Evolutionary conservation across 2,113 vertebrate species (phyloP).

Genomic region (Catharus minimus): DNA sequence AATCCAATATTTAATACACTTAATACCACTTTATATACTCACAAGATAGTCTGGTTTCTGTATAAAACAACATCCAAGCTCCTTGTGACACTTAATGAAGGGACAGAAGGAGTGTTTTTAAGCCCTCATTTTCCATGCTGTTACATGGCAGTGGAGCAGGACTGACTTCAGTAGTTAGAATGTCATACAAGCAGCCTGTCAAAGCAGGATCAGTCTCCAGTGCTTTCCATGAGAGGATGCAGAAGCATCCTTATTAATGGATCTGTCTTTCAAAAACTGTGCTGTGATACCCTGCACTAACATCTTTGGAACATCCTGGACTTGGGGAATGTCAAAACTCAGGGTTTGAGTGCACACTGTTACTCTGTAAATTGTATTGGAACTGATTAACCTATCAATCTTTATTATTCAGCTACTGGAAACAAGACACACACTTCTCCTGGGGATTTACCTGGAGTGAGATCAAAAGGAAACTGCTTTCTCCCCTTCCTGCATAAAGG

Average conservation of each 20-base stretch:
- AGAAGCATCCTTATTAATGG: background rate
- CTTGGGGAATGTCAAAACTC: background rate
- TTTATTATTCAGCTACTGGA: background rate
- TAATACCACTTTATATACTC: background rate
- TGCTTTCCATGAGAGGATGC: background rate
- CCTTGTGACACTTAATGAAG: background rate
- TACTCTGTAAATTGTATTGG: background rate
- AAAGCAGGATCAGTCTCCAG: background rate
- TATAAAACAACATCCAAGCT: background rate
- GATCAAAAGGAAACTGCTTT: conserved; percentile 26
- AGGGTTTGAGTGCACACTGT: background rate
- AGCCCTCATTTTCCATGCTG: background rate
- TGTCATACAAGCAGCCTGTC: background rate
- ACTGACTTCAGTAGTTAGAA: background rate
- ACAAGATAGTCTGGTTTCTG: background rate
- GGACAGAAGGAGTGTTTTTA: background rate
- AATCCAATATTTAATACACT: conserved; percentile 26
- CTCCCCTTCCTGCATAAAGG: background rate
- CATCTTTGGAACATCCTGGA: background rate
- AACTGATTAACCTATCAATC: conserved; percentile 43
- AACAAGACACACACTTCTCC: background rate
- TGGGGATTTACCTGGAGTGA: background rate
- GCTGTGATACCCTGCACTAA: background rate
- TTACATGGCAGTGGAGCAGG: background rate
- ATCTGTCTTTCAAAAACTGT: background rate